Evolutionary conservation across 2,888 invertebrate species (phyloP).

Genomic region (Drosophila paucipuncta): DNA sequence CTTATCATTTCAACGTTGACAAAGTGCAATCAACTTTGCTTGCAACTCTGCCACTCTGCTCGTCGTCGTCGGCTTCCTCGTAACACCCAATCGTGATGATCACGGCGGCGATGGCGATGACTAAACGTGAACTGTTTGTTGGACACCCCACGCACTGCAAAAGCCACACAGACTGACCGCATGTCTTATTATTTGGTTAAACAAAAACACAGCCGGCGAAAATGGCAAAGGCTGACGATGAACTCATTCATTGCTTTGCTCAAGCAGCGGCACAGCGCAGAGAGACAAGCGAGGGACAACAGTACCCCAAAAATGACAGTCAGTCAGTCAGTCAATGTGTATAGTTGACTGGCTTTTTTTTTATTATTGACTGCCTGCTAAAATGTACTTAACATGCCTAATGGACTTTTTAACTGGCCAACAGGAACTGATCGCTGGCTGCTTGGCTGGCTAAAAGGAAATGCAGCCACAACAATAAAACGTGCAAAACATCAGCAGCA

Average conservation of each 20-base stretch:
- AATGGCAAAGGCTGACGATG: constrained; percentile 73
- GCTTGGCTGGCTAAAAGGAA: constrained; percentile 35
- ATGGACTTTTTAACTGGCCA: constrained; percentile 56
- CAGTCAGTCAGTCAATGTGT: constrained; percentile 19
- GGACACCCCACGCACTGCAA: constrained; percentile 65
- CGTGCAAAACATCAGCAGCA: constrained; percentile 28
- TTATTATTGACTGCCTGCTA: constrained; percentile 47
- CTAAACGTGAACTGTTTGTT: constrained; percentile 54
- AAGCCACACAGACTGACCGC: constrained; percentile 29
- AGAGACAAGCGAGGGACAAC: constrained; percentile 5
- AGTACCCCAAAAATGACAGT: constrained; percentile 26
- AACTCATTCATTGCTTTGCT: constrained; percentile 73
- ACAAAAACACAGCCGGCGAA: constrained; percentile 63
- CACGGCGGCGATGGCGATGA: constrained; percentile 55
- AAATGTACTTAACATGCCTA: constrained; percentile 59
- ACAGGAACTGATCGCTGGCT: constrained; percentile 33
- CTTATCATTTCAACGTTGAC: constrained; percentile 71
- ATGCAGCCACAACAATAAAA: constrained; percentile 46
- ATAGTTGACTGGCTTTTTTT: constrained; percentile 6
- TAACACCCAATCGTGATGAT: constrained; percentile 22
- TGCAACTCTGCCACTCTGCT: constrained; percentile 8
- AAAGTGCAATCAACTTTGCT: constrained; percentile 78
- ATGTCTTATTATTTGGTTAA: constrained; percentile 64
- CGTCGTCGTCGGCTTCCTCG: constrained; percentile 62
- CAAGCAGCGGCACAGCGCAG: constrained; percentile 39